Evolutionary conservation across 1,140 invertebrate species (phyloP), one percentile per base, ranked within the genome.

Genomic region (Drosophila kohkoa): DNA sequence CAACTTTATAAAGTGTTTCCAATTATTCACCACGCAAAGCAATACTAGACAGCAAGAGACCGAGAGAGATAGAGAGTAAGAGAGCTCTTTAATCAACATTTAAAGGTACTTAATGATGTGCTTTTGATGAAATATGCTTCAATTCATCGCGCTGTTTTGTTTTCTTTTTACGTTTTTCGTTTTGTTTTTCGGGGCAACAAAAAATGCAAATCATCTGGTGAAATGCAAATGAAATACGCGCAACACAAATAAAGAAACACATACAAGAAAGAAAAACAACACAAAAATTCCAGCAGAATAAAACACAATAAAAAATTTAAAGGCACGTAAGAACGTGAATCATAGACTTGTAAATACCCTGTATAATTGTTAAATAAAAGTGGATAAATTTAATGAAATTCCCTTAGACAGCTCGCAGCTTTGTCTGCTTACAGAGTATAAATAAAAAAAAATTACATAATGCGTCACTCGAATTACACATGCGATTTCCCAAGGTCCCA

Each of bases 391-490:
- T 5, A 58, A 45, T n/a, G n/a, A n/a, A n/a, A n/a, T n/a, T n/a
- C n/a, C n/a, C n/a, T n/a, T n/a, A n/a, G n/a, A n/a, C n/a, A n/a
- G n/a, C n/a, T n/a, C n/a, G n/a, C n/a, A n/a, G n/a, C n/a, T n/a
- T n/a, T 0, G 20, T 3, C n/a, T 43, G 20, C 8, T 15, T 43
- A 30, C 62, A 65, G 51, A 16, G 48, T 52, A 45, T 59, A 41
- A 32, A 11, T 35, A n/a, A 38, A 54, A 67, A n/a, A 48, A 51
- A 71, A 64, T 59, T 70, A 79, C 76, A 75, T 80, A 70, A 79
- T 72, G 76, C 81, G 66, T 46, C 69, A 74, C 69, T 89, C 77
- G 66, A 80, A 80, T 75, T 81, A 78, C 85, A 88, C 62, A 89
- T 74, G 77, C 81, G 66, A 67, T 71, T 77, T 89, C 81, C 80